phyloP scores from a whole-genome alignment of 2,888 invertebrate genomes.

The Axea sp. region DNA sequence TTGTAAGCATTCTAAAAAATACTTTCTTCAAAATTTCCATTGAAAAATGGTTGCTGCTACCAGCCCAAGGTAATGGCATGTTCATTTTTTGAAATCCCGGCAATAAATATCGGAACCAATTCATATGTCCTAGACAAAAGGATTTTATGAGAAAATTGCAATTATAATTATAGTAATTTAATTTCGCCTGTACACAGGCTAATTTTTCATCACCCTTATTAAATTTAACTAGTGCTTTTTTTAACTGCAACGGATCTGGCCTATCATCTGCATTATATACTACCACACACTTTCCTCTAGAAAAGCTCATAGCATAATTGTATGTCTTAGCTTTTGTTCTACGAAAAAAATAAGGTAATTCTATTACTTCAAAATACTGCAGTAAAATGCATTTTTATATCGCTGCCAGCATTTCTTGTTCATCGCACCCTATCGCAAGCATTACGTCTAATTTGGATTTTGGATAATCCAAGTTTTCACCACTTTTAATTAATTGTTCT shows the following conservation, averaged over 20 bases:
- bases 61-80: conserved; percentile 30
- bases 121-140: conserved; percentile 22
- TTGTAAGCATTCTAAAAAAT: conserved; percentile 31
- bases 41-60: conserved; percentile 37
- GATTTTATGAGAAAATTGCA: conserved; percentile 18
- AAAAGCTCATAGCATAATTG: conserved; percentile 34
- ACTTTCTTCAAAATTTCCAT: conserved; percentile 19
- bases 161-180: conserved; percentile 27
- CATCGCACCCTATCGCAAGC: conserved; percentile 13
- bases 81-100: conserved; percentile 22
- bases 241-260: conserved; percentile 24
- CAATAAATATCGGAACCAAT: conserved; percentile 20
- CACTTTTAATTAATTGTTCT: conserved; percentile 21
- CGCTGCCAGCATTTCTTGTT: conserved; percentile 13
- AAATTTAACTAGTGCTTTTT: conserved; percentile 15
- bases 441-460: conserved; percentile 12
- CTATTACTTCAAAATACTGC: conserved; percentile 34
- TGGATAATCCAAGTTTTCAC: conserved; percentile 24
- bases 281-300: conserved; percentile 19
- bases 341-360: conserved; percentile 19
- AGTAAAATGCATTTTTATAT: conserved; percentile 18
- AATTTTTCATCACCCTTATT: conserved; percentile 8
- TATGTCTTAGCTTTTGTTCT: conserved; percentile 35
- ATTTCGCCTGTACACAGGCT: conserved; percentile 26
- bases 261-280: conserved; percentile 33